A percentile compares a stretch with the other conserved stretches of the same genome.
Conservation (phyloP, 2,113 vertebrate genomes). For the Cardinalis cardinalis region DNA sequence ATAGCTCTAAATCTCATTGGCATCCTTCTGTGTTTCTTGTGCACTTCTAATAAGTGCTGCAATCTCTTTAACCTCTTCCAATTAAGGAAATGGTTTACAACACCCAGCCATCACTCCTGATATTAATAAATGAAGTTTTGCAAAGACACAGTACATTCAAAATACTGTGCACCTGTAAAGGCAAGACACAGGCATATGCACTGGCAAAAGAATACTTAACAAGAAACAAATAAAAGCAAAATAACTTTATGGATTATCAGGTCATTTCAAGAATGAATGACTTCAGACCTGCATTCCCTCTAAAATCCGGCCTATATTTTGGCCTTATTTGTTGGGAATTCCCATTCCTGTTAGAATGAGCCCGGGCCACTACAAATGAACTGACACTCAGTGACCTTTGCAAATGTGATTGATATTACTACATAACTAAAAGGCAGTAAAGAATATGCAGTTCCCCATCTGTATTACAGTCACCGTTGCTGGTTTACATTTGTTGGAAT, state of each 20-base stretch:
- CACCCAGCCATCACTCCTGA: neutral
- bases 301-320: neutral
- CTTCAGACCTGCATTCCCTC: neutral
- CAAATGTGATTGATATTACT: neutral
- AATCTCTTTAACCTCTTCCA: neutral
- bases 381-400: neutral
- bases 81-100: accelerated
- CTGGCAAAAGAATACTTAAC: neutral
- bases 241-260: neutral
- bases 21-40: neutral
- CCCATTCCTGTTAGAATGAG: neutral
- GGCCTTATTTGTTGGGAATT: neutral
- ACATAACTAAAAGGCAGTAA: neutral
- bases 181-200: accelerated
- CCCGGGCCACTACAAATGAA: neutral
- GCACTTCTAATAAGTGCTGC: neutral
- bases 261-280: neutral
- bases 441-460: neutral
- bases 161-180: neutral
- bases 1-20: neutral
- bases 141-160: neutral
- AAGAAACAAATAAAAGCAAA: neutral
- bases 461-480: neutral
- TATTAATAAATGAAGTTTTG: neutral
- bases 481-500: neutral